Evolutionary conservation across 2,113 vertebrate genomes (phyloP).

Genomic region (Hypanus sabinus): DNA sequence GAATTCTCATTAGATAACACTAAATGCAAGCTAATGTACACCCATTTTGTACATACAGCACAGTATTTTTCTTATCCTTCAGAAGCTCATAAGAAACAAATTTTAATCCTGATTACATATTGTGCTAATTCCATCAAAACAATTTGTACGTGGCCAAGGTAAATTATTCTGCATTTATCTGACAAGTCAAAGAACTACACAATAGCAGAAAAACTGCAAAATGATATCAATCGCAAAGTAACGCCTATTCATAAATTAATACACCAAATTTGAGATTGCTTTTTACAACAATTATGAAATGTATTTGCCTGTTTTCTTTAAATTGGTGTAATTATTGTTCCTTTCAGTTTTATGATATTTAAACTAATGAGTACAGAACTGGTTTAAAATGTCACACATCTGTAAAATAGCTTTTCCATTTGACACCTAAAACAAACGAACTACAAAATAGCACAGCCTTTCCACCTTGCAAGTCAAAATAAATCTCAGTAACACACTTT

Average conservation of each 20-base stretch:
- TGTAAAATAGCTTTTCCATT: too few species aligned
- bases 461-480: background rate
- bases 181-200: background rate
- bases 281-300: background rate
- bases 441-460: background rate
- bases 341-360: background rate
- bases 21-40: background rate
- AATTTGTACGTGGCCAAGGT: background rate
- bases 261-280: background rate
- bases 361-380: background rate
- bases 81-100: background rate
- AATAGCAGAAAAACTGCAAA: background rate
- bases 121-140: background rate
- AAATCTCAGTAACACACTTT: background rate
- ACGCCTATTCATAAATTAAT: background rate
- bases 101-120: background rate
- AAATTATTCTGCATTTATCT: background rate
- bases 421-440: too few species aligned
- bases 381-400: slow-evolving; percentile 9
- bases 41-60: background rate
- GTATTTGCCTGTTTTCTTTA: background rate
- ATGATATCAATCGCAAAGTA: background rate
- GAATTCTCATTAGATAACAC: background rate
- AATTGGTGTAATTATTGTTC: background rate
- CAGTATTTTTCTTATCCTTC: background rate